Base-by-base conservation (phyloP, 2,797 vertebrate genomes). In the Pygocentrus nattereri region DNA sequence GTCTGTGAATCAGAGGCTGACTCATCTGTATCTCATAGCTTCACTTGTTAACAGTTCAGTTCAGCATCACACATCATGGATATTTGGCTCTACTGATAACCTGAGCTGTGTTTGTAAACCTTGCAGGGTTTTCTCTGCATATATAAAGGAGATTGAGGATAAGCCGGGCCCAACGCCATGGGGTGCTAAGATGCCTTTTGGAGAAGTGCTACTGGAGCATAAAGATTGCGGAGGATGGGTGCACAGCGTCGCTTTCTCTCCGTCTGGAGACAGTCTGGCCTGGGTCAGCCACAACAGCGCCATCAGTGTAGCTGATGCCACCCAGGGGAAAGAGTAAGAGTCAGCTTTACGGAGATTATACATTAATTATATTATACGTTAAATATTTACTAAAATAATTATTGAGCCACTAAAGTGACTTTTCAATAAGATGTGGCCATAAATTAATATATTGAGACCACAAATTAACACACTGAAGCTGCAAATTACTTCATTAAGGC, bases 131-230 rank as follows among this genome's bases (percentile, higher is more conserved):
- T 95, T 95, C 77, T 95, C 95, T 3, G 86, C 94, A 54, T 96
- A 95, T 80, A 95, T 96, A 72, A 96, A 96, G 89, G 95, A 96
- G 75, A 95, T 96, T 0, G 95, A 96, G 89, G 95, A 95, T 6
- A 96, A 92, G 79, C 95, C 95, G 0, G 94, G 94, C 23, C 92
- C 95, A 1, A 96, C 95, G 0, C 77, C 93, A 34, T 96, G 95
- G 95, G 95, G 95, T 2, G 78, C 92, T 49, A 96, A 96, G 88
- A 96, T 96, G 94, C 95, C 94, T 0, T 96, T 96, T 82, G 95
- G 94, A 25, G 95, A 96, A 89, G 25, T 95, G 65, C 84, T 96
- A 79, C 86, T 95, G 81, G 94, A 95, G 85, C 86, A 93, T 23
- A 94, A 93, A 76, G 94, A 95, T 78, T 93, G 93, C 68, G 95